Evolutionary conservation across 2,888 invertebrate genomes (phyloP).

Genomic region (Plemyria rubiginata): DNA sequence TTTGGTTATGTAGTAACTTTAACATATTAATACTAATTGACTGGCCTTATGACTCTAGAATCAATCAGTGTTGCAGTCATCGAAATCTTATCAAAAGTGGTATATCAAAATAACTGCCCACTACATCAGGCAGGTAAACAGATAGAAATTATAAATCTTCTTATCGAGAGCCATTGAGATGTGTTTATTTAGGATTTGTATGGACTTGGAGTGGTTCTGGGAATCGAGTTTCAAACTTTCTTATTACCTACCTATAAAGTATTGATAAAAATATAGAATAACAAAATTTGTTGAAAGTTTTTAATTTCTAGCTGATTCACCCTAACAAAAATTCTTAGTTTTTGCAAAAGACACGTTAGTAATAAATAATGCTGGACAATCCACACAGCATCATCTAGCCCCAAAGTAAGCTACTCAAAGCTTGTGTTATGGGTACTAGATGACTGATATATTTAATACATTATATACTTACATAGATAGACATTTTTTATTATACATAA

Average conservation of each 20-base stretch:
- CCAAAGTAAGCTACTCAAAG: no score
- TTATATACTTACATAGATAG: no score
- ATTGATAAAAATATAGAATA: not conserved
- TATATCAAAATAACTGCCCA: conserved; percentile 37
- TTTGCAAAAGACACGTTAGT: no score
- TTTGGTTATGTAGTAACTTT: no score
- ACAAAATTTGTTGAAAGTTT: not conserved
- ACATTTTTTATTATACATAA: no score
- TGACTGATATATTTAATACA: no score
- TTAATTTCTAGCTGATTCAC: not conserved
- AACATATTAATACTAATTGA: not conserved
- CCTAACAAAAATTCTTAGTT: no score
- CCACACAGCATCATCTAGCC: no score
- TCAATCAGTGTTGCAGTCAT: conserved; percentile 17
- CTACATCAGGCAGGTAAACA: conserved; percentile 32
- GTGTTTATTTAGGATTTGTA: conserved; percentile 31
- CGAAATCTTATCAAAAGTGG: conserved; percentile 32
- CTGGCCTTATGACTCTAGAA: conserved; percentile 6
- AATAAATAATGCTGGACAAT: no score
- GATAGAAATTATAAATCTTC: conserved; percentile 33
- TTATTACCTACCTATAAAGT: not conserved
- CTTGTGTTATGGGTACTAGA: no score
- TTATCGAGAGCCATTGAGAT: conserved; percentile 28
- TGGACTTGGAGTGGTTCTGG: conserved; percentile 16
- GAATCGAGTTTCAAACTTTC: conserved; percentile 11